Evolutionary conservation across 2,797 vertebrate genomes (phyloP), one percentile per base, ranked within the genome.

Genomic region (Halcyon badia): DNA sequence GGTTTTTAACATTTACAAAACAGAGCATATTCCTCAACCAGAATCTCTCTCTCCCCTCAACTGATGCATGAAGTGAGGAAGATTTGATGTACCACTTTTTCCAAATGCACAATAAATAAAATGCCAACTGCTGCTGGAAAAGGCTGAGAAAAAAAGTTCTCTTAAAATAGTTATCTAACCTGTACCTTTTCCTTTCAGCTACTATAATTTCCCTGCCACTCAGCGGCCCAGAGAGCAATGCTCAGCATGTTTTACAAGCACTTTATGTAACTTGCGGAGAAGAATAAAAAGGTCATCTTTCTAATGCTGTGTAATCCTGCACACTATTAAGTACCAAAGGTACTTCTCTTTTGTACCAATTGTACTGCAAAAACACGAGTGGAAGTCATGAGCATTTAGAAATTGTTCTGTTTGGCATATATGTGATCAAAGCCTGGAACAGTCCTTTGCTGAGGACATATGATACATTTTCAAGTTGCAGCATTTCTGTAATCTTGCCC

Each of bases 141-240:
- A 95, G 46, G 7, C 16, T 83, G 30, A 46, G 83, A 35, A 56
- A 91, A 91, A 80, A 87, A 30, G 3, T 30, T 46, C 5, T 72
- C 14, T 39, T 94, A 95, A 94, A 95, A 94, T 86, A 95, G 90
- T 94, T 95, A 78, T 69, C 88, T 95, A 93, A 66, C 60, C 78
- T 71, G 35, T 28, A 48, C 69, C 88, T 90, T 96, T 95, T 95
- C 52, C 48, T 95, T 97, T 96, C 83, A 85, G 83, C 49, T 76
- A 86, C 84, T 97, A 30, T 95, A 91, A 97, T 95, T 95, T 93
- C 70, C 70, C 37, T 89, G 89, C 85, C 87, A 84, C 80, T 97
- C 96, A 89, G 91, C 82, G 86, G 80, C 82, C 65, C 68, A 92
- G 62, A 92, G 64, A 97, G 61, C 81, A 88, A 33, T 56, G 80